Evolutionary conservation across 2,113 vertebrate species (phyloP).

Genomic region (Erinaceus europaeus): DNA sequence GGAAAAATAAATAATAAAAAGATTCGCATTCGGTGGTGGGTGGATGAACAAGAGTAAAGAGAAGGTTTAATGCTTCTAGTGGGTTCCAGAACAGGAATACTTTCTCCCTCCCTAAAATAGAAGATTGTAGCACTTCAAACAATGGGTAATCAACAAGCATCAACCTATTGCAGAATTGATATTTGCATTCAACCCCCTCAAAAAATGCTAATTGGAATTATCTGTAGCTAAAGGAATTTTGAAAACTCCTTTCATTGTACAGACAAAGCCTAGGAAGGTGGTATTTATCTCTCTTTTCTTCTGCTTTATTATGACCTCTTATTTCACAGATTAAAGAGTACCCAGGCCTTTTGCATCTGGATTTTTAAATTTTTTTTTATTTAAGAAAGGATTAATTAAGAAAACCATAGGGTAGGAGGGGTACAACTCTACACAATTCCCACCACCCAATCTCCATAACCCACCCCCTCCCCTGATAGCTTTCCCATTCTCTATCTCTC

Average conservation of each 20-base stretch:
- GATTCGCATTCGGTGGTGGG: neutral
- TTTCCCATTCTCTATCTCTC: too few species aligned
- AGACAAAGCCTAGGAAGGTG: conserved; percentile 41
- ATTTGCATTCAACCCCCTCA: conserved; percentile 59
- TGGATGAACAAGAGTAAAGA: neutral
- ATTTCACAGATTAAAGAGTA: conserved; percentile 57
- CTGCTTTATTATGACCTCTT: conserved; percentile 46
- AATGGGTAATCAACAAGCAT: conserved; percentile 59
- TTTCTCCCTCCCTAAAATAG: neutral
- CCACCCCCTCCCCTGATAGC: too few species aligned
- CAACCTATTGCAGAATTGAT: conserved; percentile 21
- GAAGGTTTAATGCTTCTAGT: neutral
- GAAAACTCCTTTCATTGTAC: conserved; percentile 63
- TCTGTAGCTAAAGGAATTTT: conserved; percentile 63
- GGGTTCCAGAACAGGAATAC: conserved; percentile 2
- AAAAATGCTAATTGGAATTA: conserved; percentile 75
- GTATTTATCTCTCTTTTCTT: conserved; percentile 32
- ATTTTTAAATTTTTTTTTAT: too few species aligned
- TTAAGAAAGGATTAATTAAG: too few species aligned
- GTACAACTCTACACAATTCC: too few species aligned
- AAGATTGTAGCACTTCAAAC: conserved; percentile 32
- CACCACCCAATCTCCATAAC: too few species aligned
- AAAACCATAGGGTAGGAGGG: too few species aligned
- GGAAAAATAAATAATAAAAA: too few species aligned
- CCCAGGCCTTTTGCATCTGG: conserved; percentile 61